Conservation (phyloP, 35 echinoderm and acorn worm species). For the Patiria miniata region DNA sequence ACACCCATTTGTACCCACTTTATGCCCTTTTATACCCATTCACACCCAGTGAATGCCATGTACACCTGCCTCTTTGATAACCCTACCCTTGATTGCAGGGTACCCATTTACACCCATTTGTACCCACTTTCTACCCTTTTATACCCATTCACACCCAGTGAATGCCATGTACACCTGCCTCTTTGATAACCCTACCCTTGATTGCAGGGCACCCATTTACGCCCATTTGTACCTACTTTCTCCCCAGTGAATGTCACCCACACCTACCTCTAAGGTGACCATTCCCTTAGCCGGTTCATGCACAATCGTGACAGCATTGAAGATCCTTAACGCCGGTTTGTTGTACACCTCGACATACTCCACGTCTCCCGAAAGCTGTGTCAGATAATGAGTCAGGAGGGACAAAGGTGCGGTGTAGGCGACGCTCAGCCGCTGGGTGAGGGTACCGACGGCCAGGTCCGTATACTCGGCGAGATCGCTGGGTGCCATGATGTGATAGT, state of each 20-base stretch:
- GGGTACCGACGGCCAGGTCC: slow-evolving; percentile 83
- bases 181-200: no score
- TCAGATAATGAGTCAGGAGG: slow-evolving; percentile 87
- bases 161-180: no score
- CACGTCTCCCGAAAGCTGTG: slow-evolving; percentile 82
- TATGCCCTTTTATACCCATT: no score
- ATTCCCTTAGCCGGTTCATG: slow-evolving; percentile 86
- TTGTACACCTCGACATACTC: slow-evolving; percentile 81
- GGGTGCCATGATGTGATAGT: slow-evolving; percentile 98
- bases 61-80: no score
- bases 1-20: no score
- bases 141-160: no score
- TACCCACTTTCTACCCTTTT: no score
- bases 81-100: no score
- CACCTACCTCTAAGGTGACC: slow-evolving; percentile 81
- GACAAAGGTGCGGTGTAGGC: slow-evolving; percentile 79
- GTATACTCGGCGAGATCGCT: slow-evolving; percentile 91
- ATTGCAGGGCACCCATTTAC: no score
- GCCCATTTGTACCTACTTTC: no score
- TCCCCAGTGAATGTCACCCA: neutral
- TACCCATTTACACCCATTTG: no score
- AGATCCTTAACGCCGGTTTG: slow-evolving; percentile 74
- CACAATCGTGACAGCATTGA: slow-evolving; percentile 68
- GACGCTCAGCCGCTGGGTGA: slow-evolving; percentile 86
- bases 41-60: no score